Evolutionary conservation across 1,140 invertebrate species (phyloP).

Genomic region (Plectrocnemia conspersa): DNA sequence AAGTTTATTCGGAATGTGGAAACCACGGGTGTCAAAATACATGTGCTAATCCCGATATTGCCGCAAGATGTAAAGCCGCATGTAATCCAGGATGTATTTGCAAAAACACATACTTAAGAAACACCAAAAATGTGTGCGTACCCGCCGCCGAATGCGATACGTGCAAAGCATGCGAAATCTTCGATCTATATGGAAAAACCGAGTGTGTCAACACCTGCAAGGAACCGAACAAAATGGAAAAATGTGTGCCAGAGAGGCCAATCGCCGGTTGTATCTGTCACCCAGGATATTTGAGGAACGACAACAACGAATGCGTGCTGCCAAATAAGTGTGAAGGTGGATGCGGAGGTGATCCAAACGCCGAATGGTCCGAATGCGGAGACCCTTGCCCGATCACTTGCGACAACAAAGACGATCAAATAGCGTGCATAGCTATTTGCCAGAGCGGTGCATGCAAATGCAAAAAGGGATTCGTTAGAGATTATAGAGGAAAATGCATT

Average conservation of each 20-base stretch:
- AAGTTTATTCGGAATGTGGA: constrained; percentile 18
- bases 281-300: background rate
- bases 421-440: background rate
- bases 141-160: constrained; percentile 1
- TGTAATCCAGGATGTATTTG: constrained; percentile 16
- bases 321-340: background rate
- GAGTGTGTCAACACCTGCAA: constrained; percentile 10
- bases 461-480: constrained; percentile 14
- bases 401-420: background rate
- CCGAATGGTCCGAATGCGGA: background rate
- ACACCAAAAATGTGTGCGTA: constrained; percentile 8
- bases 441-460: constrained; percentile 7
- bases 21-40: constrained; percentile 21
- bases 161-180: background rate
- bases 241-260: background rate
- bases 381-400: constrained; percentile 1
- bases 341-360: constrained; percentile 4
- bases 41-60: constrained; percentile 14
- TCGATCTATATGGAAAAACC: background rate
- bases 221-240: background rate
- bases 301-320: background rate
- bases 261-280: too few relatives aligned
- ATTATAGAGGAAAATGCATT: constrained; percentile 11
- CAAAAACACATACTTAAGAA: constrained; percentile 6
- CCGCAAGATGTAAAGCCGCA: background rate